Base-by-base conservation (phyloP, 2,113 vertebrate genomes). In the Pseudorectes ferrugineus region DNA sequence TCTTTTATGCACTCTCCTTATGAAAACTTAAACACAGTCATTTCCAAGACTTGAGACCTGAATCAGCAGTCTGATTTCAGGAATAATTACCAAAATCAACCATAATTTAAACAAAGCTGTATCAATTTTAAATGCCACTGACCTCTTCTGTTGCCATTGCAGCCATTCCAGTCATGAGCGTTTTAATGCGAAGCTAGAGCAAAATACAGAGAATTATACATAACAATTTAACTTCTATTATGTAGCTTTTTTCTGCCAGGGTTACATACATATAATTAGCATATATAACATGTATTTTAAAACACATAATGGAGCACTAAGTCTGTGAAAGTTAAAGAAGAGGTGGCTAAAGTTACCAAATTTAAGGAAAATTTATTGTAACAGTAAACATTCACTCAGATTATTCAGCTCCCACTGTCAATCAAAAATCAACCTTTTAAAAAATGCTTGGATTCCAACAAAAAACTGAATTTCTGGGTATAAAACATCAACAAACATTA, bases 81-180 rank as follows among this genome's bases (percentile, higher is more conserved):
- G n/a, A 87, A 68, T 33, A 86, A 59, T 1, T 68, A 51, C 23
- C n/a, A 75, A 29, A 68, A 52, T 43, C 31, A 78, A 79, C 7
- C 13, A 55, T 24, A 62, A 73, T 46, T 72, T 82, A 62, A 89
- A 63, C 12, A 68, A 76, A 93, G 26, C 14, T 57, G 8, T 31
- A 67, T 35, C 28, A 63, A 21, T 48, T 88, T 89, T 51, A 48
- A 85, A 42, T 36, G n/a, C 14, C 81, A 48, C 86, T 95, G 93
- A 99, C 99, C 98, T 99, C 99, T 77, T 99, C 99, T n/a, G 95
- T 98, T 40, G 97, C 98, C 99, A 99, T 99, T 38, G 97, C 98
- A 35, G 99, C 98, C 99, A 99, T 99, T 95, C 97, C 98, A 93
- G 98, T 99, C 99, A 99, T 99, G 95, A 99, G 89, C 7, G 98